phyloP scores from a whole-genome alignment of 2,113 vertebrate species.

The Corydoras maculifer region DNA sequence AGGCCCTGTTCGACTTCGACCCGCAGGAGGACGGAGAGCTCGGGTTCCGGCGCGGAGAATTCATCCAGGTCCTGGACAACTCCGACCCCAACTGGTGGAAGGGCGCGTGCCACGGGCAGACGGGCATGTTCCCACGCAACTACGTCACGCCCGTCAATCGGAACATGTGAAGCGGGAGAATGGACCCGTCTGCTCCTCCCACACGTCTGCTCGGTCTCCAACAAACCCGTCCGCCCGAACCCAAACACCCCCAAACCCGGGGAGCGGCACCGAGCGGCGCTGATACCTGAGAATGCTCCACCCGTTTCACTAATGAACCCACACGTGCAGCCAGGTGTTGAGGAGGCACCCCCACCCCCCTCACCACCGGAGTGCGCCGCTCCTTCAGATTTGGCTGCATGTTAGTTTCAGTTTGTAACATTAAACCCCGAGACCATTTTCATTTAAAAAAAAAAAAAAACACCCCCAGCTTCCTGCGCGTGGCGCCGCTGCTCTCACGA shows the following conservation, averaged over 20 bases:
- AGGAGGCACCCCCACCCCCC: conserved; percentile 16
- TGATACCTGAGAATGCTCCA: conserved; percentile 52
- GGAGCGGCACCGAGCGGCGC: conserved; percentile 3
- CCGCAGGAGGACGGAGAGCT: conserved; percentile 98
- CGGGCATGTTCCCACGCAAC: conserved; percentile 99
- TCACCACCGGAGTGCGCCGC: not conserved
- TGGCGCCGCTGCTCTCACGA: conserved; percentile 49
- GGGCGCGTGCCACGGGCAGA: conserved; percentile 91
- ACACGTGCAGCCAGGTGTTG: conserved; percentile 60
- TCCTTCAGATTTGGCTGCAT: conserved; percentile 72
- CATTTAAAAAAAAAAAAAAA: conserved; percentile 50
- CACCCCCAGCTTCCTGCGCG: conserved; percentile 21
- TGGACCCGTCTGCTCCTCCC: conserved; percentile 4
- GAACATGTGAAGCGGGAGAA: conserved; percentile 76
- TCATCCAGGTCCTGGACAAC: conserved; percentile 99
- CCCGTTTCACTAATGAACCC: conserved; percentile 42
- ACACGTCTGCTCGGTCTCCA: conserved; percentile 3
- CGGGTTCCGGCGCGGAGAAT: conserved; percentile 93
- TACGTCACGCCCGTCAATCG: conserved; percentile 94
- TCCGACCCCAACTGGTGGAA: conserved; percentile 99
- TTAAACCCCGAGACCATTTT: conserved; percentile 61
- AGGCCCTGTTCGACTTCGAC: conserved; percentile 98
- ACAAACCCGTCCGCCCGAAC: conserved; percentile 8
- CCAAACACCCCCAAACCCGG: conserved; percentile 12
- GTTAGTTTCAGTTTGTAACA: conserved; percentile 64